These are phyloP conservation scores for Falco concolor DNA, from an alignment of 2,797 vertebrate species.

Conservation along the genomic window DNA sequence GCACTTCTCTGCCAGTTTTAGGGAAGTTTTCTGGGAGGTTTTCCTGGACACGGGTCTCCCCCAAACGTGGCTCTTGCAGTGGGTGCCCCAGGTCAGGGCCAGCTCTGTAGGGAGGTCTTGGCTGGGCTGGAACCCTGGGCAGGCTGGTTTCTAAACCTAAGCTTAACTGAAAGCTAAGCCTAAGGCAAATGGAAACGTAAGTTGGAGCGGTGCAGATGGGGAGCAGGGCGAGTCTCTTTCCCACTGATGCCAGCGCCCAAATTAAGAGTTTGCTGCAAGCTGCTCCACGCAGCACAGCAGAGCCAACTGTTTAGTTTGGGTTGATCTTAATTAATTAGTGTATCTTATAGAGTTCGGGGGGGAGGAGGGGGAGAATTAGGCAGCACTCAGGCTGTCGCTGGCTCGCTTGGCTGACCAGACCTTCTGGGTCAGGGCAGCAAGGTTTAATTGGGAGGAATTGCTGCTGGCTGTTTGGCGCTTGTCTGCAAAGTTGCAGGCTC, in stretches of 20 bases:
- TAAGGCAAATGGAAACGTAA: not conserved
- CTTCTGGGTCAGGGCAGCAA: not conserved
- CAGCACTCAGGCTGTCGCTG: fast-evolving
- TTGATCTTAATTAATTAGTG: not conserved
- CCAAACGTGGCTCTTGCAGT: fast-evolving
- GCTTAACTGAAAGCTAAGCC: not conserved
- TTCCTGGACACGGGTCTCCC: not conserved
- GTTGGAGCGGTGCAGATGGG: not conserved
- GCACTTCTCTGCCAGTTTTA: not conserved
- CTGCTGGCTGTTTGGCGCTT: not conserved
- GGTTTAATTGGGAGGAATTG: not conserved
- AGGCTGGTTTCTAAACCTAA: not conserved
- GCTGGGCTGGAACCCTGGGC: not conserved
- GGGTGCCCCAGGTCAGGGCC: not conserved
- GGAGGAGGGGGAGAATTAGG: not conserved
- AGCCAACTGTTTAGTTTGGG: not conserved
- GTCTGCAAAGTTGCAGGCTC: not conserved
- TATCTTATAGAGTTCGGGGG: not conserved
- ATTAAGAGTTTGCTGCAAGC: not conserved
- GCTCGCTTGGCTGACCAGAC: not conserved
- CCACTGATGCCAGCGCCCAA: fast-evolving
- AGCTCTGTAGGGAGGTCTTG: not conserved
- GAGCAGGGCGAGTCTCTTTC: not conserved
- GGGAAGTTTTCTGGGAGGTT: not conserved
- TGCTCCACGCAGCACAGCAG: not conserved